These are phyloP conservation scores for Hydrolagus affinis DNA, from an alignment of 2,113 vertebrate genomes.

Conservation along the genomic window DNA sequence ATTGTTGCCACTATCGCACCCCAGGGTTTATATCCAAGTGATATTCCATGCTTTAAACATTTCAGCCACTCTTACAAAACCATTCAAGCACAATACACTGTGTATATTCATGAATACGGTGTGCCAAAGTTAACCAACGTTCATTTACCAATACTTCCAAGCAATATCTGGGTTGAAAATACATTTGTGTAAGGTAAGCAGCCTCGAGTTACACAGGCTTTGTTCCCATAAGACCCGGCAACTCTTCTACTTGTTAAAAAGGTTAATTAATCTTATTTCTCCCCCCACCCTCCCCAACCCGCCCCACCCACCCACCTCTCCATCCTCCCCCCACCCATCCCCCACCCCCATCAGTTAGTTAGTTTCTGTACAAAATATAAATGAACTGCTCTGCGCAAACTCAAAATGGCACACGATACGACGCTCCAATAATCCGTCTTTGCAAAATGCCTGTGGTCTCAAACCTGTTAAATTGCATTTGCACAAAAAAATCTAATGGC, in stretches of 20 bases:
- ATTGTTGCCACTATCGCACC: neutral
- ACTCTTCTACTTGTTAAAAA: neutral
- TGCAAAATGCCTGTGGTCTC: neutral
- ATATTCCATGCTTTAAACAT: neutral
- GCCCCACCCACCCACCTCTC: too few species aligned
- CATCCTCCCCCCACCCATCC: too few species aligned
- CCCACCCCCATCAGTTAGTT: neutral
- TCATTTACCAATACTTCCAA: too few species aligned
- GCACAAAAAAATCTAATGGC: neutral
- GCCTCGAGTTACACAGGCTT: neutral
- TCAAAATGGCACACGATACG: conserved; percentile 10
- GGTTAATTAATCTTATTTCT: too few species aligned
- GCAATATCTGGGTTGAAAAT: neutral
- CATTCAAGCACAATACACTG: neutral
- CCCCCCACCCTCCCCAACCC: too few species aligned
- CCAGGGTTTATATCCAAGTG: neutral
- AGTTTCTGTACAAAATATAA: conserved; percentile 7
- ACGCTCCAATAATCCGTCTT: neutral
- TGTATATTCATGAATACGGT: too few species aligned
- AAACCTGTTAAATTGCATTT: neutral
- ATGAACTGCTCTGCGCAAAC: neutral
- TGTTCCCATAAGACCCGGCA: too few species aligned
- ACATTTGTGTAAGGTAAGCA: neutral
- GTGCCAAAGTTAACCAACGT: too few species aligned
- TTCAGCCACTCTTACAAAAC: neutral